Percentiles rank a stretch among this genome's conserved stretches.
These are phyloP conservation scores for Phrynocephalus forsythii DNA, from an alignment of 2,797 vertebrate genomes.

Conservation along the genomic window DNA sequence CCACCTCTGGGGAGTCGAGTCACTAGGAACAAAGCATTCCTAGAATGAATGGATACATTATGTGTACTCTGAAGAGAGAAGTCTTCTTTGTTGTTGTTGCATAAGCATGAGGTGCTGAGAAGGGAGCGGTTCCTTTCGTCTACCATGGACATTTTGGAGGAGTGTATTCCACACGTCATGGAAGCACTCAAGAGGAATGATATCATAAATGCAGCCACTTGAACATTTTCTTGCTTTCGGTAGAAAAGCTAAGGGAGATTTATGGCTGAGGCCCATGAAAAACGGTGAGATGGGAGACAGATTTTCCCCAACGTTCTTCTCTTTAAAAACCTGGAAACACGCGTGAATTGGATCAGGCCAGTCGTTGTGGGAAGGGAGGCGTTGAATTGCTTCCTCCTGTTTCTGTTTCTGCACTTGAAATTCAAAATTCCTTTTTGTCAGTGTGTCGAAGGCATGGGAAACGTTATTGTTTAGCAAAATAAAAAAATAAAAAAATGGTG, in stretches of 20 bases:
- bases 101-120: not conserved
- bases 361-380: not conserved
- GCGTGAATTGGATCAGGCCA: not conserved
- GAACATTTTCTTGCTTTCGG: not conserved
- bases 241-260: not conserved
- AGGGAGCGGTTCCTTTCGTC: not conserved
- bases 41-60: not conserved
- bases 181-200: not conserved
- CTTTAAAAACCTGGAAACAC: too few species aligned
- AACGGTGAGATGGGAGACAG: too few species aligned
- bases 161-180: not conserved
- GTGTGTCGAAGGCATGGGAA: not conserved
- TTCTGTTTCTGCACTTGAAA: not conserved
- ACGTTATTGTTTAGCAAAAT: not conserved
- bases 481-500: not conserved
- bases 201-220: not conserved
- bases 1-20: constrained; percentile 2
- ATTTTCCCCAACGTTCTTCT: not conserved
- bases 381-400: not conserved
- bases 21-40: constrained; percentile 37
- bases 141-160: not conserved
- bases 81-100: constrained; percentile 10
- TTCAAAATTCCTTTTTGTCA: not conserved
- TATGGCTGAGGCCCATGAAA: too few species aligned
- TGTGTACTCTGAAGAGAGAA: constrained; percentile 3